Conservation (phyloP, 2,888 invertebrate genomes). For the Drepanosiphum platanoidis region DNA sequence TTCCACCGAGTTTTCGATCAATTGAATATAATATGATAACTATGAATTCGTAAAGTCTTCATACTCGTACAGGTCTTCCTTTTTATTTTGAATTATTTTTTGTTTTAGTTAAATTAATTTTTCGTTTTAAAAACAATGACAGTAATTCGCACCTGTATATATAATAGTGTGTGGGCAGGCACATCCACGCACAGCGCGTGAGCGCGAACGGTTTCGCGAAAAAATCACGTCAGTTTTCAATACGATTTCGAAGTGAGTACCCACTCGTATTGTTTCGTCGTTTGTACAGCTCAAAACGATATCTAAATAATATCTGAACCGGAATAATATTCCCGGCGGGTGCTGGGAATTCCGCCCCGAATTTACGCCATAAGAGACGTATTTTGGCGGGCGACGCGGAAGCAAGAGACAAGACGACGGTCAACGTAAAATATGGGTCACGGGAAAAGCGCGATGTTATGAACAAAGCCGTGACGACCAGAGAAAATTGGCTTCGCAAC, state of each 20-base stretch:
- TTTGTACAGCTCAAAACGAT: neutral
- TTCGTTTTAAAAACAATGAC: too few relatives aligned
- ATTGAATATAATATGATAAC: too few relatives aligned
- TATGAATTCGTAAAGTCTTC: too few relatives aligned
- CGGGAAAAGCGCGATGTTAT: neutral
- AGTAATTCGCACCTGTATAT: too few relatives aligned
- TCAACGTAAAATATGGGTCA: neutral
- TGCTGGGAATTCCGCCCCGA: neutral
- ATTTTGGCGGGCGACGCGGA: neutral
- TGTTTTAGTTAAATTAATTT: too few relatives aligned
- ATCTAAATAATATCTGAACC: slow-evolving; percentile 27
- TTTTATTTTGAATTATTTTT: too few relatives aligned
- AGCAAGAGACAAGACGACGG: too few relatives aligned
- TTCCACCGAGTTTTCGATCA: too few relatives aligned
- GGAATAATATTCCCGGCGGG: neutral
- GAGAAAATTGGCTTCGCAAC: slow-evolving; percentile 48
- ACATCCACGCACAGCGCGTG: too few relatives aligned
- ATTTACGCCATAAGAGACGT: neutral
- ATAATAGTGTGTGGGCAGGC: too few relatives aligned
- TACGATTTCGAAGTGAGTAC: neutral
- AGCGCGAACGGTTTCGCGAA: too few relatives aligned
- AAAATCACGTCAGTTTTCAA: slow-evolving; percentile 2
- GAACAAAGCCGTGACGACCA: neutral
- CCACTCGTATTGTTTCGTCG: slow-evolving; percentile 18
- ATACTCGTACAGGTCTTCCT: too few relatives aligned